Base-by-base conservation (phyloP, 2,797 vertebrate species). In the Lithobates sylvaticus region DNA sequence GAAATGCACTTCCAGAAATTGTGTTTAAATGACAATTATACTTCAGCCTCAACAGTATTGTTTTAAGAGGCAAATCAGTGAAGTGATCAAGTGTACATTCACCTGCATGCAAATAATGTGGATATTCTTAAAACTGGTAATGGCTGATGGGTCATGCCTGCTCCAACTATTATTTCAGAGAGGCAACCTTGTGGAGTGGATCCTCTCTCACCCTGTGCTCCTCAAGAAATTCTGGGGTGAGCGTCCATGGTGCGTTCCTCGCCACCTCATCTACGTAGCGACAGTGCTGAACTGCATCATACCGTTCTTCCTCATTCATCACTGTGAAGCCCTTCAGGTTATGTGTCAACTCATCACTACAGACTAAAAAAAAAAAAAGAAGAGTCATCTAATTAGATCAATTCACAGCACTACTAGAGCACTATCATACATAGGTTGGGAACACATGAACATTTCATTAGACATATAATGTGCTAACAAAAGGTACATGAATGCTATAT, bases 241-340 rank as follows among this genome's bases (percentile, higher is more conserved):
- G 94, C 0, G 96, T 98, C 98, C 98, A 99, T 0, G 98, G 98
- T 0, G 98, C 98, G 0, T 99, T 96, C 89, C 97, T 95, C 91
- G 98, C 97, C 84, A 99, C 96, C 91, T 99, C 98, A 0, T 99
- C 98, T 88, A 99, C 97, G 0, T 99, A 99, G 89, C 98, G 98
- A 88, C 98, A 99, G 87, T 99, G 98, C 90, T 96, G 96, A 81
- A 99, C 93, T 0, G 97, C 97, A 0, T 99, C 98, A 0, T 99
- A 99, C 65, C 98, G 96, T 88, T 99, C 98, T 0, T 95, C 97
- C 44, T 99, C 98, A 0, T 97, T 99, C 97, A 99, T 99, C 85
- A 99, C 98, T 0, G 98, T 99, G 95, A 99, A 99, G 91, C 98
- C 98, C 92, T 99, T 99, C 90, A 97, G 96, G 91, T 96, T 97